Percentiles rank a stretch among this genome's conserved stretches.
Conservation (phyloP, 2,113 vertebrate genomes). For the Takifugu bimaculatus region DNA sequence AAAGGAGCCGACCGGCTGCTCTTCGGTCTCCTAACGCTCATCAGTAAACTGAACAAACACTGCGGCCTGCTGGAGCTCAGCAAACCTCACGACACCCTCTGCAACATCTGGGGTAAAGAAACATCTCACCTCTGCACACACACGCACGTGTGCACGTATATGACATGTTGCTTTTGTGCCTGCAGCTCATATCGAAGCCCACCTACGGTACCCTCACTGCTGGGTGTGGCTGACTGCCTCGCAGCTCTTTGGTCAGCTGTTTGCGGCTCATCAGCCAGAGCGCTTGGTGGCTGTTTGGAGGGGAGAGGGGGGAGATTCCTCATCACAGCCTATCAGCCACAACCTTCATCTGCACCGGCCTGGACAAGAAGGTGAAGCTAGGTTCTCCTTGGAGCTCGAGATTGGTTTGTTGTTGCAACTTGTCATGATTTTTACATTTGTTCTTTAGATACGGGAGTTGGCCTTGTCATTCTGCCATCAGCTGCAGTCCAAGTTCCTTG, state of each 20-base stretch:
- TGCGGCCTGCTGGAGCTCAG: conserved; percentile 79
- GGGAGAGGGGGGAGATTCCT: conserved; percentile 27
- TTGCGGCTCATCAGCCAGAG: conserved; percentile 84
- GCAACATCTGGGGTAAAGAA: conserved; percentile 82
- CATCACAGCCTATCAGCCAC: conserved; percentile 53
- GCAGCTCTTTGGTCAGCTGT: conserved; percentile 91
- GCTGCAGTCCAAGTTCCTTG: conserved; percentile 91
- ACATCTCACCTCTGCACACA: background rate
- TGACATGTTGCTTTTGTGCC: background rate
- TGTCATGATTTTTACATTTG: background rate
- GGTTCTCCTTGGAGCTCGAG: background rate
- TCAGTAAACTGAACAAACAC: conserved; percentile 86
- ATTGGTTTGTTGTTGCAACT: background rate
- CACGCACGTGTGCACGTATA: background rate
- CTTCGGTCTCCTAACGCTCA: conserved; percentile 84
- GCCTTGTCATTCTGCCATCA: conserved; percentile 86
- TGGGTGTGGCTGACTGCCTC: conserved; percentile 96
- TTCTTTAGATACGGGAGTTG: conserved; percentile 84
- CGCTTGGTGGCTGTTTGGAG: conserved; percentile 80
- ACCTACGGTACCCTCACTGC: conserved; percentile 89
- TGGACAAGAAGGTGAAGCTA: conserved; percentile 83
- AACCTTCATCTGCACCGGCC: conserved; percentile 73
- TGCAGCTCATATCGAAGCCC: conserved; percentile 83
- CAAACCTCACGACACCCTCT: conserved; percentile 73
- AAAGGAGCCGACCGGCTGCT: conserved; percentile 87